A percentile compares a stretch with the other conserved stretches of the same genome.
These are phyloP conservation scores for Pterobdella sp. DNA, from an alignment of 2,888 invertebrate genomes.

Conservation along the genomic window DNA sequence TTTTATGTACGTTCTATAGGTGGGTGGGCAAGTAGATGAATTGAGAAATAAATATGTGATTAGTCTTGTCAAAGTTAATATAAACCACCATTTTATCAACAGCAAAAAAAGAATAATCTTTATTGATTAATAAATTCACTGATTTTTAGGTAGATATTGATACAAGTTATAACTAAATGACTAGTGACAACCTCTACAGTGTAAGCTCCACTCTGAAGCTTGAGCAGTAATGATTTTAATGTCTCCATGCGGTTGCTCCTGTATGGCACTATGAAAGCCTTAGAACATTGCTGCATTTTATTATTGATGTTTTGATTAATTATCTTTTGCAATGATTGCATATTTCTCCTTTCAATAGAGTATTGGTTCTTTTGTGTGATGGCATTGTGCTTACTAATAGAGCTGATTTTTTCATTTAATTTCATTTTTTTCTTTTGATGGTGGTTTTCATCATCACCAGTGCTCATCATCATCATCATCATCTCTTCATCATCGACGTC, in stretches of 20 bases:
- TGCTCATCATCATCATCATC: not conserved
- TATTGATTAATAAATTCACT: not conserved
- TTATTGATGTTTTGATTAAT: conserved; percentile 4
- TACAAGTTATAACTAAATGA: not conserved
- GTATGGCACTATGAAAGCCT: not conserved
- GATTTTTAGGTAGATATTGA: too few species aligned
- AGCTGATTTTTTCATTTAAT: not conserved
- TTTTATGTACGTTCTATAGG: not conserved
- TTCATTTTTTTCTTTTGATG: not conserved
- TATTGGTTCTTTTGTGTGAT: not conserved
- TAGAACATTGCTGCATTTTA: not conserved
- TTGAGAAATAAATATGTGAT: not conserved
- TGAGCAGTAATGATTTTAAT: not conserved
- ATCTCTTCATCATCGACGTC: conserved; percentile 5
- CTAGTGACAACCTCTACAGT: not conserved
- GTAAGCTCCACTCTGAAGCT: not conserved
- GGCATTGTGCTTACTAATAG: not conserved
- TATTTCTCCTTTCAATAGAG: not conserved
- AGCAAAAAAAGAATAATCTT: not conserved
- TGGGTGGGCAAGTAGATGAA: not conserved
- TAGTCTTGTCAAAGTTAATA: too few species aligned
- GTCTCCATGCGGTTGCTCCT: not conserved
- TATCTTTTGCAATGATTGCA: too few species aligned
- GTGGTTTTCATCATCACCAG: not conserved
- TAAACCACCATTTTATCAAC: not conserved